These are phyloP conservation scores for Hippoglossus stenolepis DNA, from an alignment of 2,113 vertebrate genomes.

Conservation along the genomic window DNA sequence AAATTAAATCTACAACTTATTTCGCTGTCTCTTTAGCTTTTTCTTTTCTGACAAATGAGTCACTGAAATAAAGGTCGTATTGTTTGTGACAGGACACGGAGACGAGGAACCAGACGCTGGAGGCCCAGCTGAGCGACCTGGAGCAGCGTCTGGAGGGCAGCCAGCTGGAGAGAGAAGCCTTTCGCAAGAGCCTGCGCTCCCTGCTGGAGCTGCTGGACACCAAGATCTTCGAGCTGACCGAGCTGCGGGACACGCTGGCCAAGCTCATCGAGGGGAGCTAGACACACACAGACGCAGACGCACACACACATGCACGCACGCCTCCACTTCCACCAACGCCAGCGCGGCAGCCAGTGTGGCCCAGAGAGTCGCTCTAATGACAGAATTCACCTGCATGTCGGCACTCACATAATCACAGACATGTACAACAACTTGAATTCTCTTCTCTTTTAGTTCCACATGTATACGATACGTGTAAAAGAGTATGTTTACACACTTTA, in stretches of 20 bases:
- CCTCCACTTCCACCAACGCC: background rate
- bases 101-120: constrained; percentile 90
- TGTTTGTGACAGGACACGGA: constrained; percentile 88
- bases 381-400: constrained; percentile 28
- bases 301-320: constrained; percentile 55
- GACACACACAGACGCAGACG: constrained; percentile 34
- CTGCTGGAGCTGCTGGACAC: constrained; percentile 96
- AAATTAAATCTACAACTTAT: background rate
- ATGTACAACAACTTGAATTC: constrained; percentile 51
- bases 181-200: constrained; percentile 92
- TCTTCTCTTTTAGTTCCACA: background rate
- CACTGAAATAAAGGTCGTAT: background rate
- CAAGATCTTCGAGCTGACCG: constrained; percentile 97
- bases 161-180: constrained; percentile 91
- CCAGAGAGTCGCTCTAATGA: background rate
- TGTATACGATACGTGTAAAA: constrained; percentile 6
- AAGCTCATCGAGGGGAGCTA: constrained; percentile 89
- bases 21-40: background rate
- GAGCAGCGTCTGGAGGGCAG: constrained; percentile 94
- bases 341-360: constrained; percentile 1
- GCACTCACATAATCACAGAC: constrained; percentile 34
- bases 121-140: constrained; percentile 90
- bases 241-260: constrained; percentile 93
- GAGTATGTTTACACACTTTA: constrained; percentile 61
- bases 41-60: background rate